Percentiles rank a stretch among this genome's conserved stretches.
Conservation (phyloP, 2,113 vertebrate species). For the Thalassarche chlororhynchos region DNA sequence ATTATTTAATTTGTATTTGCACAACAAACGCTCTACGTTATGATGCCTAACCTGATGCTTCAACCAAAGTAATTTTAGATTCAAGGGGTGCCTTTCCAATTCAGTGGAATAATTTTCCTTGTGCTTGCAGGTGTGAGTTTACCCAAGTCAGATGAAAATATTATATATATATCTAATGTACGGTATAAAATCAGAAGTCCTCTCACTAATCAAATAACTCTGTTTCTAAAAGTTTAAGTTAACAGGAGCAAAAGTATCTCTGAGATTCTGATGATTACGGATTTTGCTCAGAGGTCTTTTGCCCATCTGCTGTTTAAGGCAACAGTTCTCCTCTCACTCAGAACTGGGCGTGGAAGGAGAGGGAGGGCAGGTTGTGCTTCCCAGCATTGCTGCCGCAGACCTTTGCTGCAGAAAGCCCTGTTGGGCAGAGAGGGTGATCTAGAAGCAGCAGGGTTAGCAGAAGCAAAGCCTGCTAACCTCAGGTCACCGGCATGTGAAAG, state of each 20-base stretch:
- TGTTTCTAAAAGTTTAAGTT: not conserved
- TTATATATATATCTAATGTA: not conserved
- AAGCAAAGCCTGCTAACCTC: not conserved
- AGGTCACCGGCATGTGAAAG: not conserved
- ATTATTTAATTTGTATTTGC: not conserved
- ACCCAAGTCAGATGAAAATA: not conserved
- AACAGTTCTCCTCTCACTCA: not conserved
- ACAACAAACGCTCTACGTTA: not conserved
- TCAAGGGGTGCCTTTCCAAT: not conserved
- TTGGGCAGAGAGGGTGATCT: not conserved
- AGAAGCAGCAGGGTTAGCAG: not conserved
- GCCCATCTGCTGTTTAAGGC: not conserved
- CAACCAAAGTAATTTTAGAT: not conserved
- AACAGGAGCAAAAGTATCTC: not conserved
- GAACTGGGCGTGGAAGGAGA: not conserved
- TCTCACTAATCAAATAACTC: not conserved
- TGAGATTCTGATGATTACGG: not conserved
- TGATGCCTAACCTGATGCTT: not conserved
- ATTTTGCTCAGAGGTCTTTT: not conserved
- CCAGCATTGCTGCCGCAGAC: accelerated
- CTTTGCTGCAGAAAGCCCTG: not conserved
- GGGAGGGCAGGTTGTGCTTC: not conserved
- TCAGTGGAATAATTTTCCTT: not conserved
- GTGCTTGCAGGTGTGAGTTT: not conserved
- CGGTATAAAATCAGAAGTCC: not conserved